Conservation (phyloP, 2,888 invertebrate species). For the Pimpla rufipes region DNA sequence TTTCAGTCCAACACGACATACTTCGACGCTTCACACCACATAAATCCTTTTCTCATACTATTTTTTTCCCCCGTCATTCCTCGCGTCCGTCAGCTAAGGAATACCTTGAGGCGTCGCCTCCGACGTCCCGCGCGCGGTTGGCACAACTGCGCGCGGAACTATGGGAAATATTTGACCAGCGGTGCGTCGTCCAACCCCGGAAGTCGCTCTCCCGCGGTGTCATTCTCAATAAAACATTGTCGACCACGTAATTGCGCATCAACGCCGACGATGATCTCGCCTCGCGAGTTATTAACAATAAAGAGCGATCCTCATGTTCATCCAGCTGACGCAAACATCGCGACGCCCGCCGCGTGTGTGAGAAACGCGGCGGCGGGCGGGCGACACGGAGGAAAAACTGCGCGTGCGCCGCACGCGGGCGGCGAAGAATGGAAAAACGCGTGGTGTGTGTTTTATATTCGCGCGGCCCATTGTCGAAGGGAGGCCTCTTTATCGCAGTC, state of each 20-base stretch:
- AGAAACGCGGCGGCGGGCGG: background rate
- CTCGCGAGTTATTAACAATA: conserved; percentile 42
- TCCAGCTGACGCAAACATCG: conserved; percentile 50
- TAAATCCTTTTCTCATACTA: conserved; percentile 35
- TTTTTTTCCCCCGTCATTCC: conserved; percentile 8
- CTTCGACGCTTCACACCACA: too few relatives aligned
- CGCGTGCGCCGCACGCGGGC: conserved; percentile 1
- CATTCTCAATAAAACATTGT: background rate
- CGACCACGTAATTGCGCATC: conserved; percentile 31
- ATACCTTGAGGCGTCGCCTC: too few relatives aligned
- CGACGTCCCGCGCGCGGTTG: too few relatives aligned
- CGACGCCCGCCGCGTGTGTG: too few relatives aligned
- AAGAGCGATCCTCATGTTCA: background rate
- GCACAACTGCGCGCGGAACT: background rate
- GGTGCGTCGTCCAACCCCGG: conserved; percentile 2
- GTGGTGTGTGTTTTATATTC: conserved; percentile 34
- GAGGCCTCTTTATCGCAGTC: conserved; percentile 45
- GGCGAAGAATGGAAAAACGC: conserved; percentile 15
- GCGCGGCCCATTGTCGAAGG: conserved; percentile 56
- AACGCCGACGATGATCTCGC: conserved; percentile 43
- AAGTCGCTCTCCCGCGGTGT: conserved; percentile 24
- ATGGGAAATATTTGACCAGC: conserved; percentile 23
- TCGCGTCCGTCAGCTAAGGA: too few relatives aligned
- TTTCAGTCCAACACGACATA: too few relatives aligned
- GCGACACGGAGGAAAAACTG: background rate